Evolutionary conservation across 2,113 vertebrate species (phyloP).

Genomic region (Poecilia latipinna): DNA sequence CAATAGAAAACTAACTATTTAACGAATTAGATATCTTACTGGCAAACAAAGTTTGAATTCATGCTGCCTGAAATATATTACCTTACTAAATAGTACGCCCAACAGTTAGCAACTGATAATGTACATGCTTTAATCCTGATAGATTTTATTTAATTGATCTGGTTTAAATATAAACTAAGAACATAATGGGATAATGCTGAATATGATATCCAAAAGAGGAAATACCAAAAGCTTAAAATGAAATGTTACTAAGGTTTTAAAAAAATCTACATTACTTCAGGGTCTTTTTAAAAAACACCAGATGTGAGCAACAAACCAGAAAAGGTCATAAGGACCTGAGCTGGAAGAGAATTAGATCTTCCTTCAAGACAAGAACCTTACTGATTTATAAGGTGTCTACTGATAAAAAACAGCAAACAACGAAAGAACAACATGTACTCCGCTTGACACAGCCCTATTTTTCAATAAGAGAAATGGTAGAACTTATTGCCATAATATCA

Average conservation of each 20-base stretch:
- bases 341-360: not conserved
- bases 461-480: slow-evolving; percentile 46
- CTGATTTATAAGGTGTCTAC: slow-evolving; percentile 18
- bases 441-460: slow-evolving; percentile 23
- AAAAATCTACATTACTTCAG: too few species aligned
- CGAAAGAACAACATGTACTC: slow-evolving; percentile 21
- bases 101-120: not conserved
- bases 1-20: too few species aligned
- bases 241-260: not conserved
- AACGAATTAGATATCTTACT: too few species aligned
- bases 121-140: too few species aligned
- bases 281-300: not conserved
- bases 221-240: not conserved
- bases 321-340: not conserved
- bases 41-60: too few species aligned
- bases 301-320: slow-evolving; percentile 6
- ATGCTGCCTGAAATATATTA: not conserved
- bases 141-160: too few species aligned
- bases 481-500: slow-evolving; percentile 25
- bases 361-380: not conserved
- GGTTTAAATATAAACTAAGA: not conserved
- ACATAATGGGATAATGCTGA: not conserved
- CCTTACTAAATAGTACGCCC: too few species aligned
- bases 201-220: not conserved
- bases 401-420: slow-evolving; percentile 7